Evolutionary conservation across 2,113 vertebrate genomes (phyloP).

Genomic region (Parus major): DNA sequence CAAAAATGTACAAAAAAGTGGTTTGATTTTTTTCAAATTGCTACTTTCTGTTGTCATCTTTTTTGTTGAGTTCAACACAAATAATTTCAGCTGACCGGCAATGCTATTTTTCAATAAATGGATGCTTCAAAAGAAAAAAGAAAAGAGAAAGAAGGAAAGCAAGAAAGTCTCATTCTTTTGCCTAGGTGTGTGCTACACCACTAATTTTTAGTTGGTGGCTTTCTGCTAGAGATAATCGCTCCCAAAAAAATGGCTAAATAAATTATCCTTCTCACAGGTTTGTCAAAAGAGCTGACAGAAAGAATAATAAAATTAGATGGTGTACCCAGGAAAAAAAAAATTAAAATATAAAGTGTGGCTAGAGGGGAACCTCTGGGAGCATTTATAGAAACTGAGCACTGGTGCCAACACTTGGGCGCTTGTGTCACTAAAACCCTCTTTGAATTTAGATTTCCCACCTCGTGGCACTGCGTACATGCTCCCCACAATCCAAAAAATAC

Average conservation of each 20-base stretch:
- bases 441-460: neutral
- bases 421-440: fast-evolving
- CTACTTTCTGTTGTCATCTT: neutral
- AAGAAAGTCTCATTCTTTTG: neutral
- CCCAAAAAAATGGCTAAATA: neutral
- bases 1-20: neutral
- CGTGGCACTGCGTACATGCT: fast-evolving
- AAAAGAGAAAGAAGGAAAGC: neutral
- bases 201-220: neutral
- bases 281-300: neutral
- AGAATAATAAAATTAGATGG: neutral
- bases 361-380: neutral
- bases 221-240: neutral
- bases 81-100: neutral
- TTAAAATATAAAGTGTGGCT: neutral
- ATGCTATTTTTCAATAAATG: neutral
- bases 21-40: neutral
- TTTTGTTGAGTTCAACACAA: neutral
- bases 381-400: neutral
- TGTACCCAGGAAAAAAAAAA: neutral
- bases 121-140: neutral
- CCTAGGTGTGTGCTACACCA: neutral
- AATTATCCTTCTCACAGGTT: neutral
- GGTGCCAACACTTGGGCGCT: fast-evolving
- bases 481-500: neutral